Evolutionary conservation across 2,797 vertebrate genomes (phyloP).

Genomic region (Protonibea diacanthus): DNA sequence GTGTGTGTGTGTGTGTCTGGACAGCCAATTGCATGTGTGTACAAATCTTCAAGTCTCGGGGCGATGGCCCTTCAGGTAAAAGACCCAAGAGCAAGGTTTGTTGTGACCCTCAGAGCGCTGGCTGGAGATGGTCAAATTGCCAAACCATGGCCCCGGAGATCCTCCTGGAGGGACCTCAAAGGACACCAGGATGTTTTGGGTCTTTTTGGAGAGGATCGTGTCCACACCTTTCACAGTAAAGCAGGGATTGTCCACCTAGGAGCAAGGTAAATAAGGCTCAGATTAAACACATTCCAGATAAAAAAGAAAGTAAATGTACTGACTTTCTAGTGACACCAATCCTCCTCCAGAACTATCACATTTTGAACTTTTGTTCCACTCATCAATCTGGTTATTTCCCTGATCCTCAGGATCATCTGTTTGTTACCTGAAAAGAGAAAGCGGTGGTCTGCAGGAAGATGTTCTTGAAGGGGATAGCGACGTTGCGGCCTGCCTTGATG

Average conservation of each 20-base stretch:
- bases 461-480: constrained; percentile 91
- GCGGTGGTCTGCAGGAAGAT: constrained; percentile 84
- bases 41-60: constrained; percentile 21
- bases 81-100: constrained; percentile 85
- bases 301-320: neutral
- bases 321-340: neutral
- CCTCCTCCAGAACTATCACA: neutral
- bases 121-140: constrained; percentile 85
- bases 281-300: neutral
- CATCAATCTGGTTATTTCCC: neutral
- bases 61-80: constrained; percentile 86
- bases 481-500: constrained; percentile 79
- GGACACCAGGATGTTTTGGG: constrained; percentile 77
- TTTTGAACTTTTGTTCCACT: neutral
- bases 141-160: constrained; percentile 73
- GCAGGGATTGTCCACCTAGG: constrained; percentile 85
- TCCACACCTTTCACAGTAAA: constrained; percentile 83
- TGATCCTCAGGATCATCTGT: no score
- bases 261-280: neutral
- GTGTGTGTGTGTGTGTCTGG: constrained; percentile 2
- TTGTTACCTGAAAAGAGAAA: constrained; percentile 80
- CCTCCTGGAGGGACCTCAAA: constrained; percentile 77
- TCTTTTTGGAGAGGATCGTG: constrained; percentile 84
- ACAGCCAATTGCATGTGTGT: neutral
- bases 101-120: constrained; percentile 69